Conservation (phyloP, 1,140 invertebrate genomes). For the Calephelis nemesis region DNA sequence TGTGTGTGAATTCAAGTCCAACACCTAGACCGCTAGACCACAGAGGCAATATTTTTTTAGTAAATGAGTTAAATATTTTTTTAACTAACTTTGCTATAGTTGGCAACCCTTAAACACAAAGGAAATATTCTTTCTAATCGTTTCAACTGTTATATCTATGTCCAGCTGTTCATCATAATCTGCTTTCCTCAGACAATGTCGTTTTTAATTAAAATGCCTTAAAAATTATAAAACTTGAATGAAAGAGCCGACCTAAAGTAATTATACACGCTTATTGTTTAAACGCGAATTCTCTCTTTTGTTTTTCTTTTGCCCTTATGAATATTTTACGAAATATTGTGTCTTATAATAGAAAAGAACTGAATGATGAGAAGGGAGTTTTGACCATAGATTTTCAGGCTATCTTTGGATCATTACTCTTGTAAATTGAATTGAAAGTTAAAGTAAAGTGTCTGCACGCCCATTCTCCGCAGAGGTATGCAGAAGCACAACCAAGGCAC, state of each 20-base stretch:
- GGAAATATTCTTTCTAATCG: conserved; percentile 52
- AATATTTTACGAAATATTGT: conserved; percentile 45
- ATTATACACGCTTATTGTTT: conserved; percentile 49
- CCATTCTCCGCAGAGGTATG: too few species aligned
- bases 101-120: conserved; percentile 37
- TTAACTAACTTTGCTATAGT: neutral
- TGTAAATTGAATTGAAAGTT: neutral
- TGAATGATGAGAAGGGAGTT: conserved; percentile 1
- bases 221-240: conserved; percentile 50
- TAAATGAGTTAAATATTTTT: too few species aligned
- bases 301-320: conserved; percentile 46
- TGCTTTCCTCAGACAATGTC: conserved; percentile 48
- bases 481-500: too few species aligned
- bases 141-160: conserved; percentile 32
- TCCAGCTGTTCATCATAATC: conserved; percentile 10
- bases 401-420: neutral
- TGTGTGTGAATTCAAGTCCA: too few species aligned
- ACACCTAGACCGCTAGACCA: too few species aligned
- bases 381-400: neutral
- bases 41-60: too few species aligned
- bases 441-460: too few species aligned
- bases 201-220: conserved; percentile 61
- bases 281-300: conserved; percentile 48
- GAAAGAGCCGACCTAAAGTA: conserved; percentile 38
- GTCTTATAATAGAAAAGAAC: conserved; percentile 5